Percentiles rank a stretch among this genome's conserved stretches.
phyloP scores from a whole-genome alignment of 2,797 vertebrate species.

The Podarcis siculus region DNA sequence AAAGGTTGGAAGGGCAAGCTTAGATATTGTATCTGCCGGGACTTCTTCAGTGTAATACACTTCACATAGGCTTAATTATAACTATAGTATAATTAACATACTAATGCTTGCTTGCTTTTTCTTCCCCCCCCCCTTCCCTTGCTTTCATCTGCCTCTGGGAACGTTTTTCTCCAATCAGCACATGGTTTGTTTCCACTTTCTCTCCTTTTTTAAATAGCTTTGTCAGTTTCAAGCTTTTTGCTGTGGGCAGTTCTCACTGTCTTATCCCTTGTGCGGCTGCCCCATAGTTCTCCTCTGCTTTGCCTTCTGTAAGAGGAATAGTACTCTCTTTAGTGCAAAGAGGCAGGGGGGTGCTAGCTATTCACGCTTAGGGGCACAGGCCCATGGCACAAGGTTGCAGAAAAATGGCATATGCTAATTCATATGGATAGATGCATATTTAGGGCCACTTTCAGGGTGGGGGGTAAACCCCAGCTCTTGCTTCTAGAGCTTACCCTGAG shows the following conservation, averaged over 20 bases:
- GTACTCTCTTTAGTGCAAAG: not conserved
- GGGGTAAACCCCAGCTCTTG: no score
- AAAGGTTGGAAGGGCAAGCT: not conserved
- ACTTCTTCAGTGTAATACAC: not conserved
- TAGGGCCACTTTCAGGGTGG: no score
- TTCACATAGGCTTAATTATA: not conserved
- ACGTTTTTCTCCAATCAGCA: conserved; percentile 86
- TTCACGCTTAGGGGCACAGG: no score
- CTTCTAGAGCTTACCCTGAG: no score
- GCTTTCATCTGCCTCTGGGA: conserved; percentile 83
- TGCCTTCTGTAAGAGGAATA: not conserved
- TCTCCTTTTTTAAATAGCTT: conserved; percentile 44
- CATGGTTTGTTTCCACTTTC: conserved; percentile 90
- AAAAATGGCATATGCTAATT: no score
- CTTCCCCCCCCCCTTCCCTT: conserved; percentile 56
- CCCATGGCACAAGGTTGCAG: no score
- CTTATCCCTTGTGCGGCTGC: not conserved
- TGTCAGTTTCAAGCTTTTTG: not conserved
- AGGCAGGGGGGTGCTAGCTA: not conserved
- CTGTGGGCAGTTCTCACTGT: no score
- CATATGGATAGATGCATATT: no score
- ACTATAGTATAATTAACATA: not conserved
- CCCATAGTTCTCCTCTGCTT: not conserved
- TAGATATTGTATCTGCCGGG: not conserved
- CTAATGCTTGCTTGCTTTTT: conserved; percentile 47